Evolutionary conservation across 2,797 vertebrate species (phyloP), one percentile per base, ranked within the genome.

Genomic region (Tauraco hartlaubi): DNA sequence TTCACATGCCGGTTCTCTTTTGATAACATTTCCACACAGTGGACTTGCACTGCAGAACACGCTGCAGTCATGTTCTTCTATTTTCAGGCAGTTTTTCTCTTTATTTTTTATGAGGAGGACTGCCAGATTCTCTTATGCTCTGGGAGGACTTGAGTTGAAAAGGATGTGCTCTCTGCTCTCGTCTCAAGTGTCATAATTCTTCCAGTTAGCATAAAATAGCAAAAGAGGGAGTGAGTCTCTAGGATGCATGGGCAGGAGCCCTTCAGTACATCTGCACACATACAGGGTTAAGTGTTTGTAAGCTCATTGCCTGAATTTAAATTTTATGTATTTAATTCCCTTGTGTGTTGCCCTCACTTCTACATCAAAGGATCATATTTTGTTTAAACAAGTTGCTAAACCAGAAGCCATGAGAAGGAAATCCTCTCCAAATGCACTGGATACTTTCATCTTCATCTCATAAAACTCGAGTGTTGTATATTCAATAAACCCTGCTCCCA

Each of bases 311-410:
- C 29, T 43, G 23, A 59, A 92, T 90, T 89, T 87, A 74, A 80
- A 87, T 94, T 80, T 74, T 9, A 43, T 74, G 8, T 55, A n/a
- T 85, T 91, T 73, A 73, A 91, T 91, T 94, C 52, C 41, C 52
- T 79, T 85, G 51, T 39, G 63, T 22, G 12, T 76, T 88, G 82
- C 72, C 82, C 88, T 67, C 72, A 74, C 56, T 93, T 93, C 76
- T 75, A 96, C 91, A 92, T 94, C 85, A 97, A 95, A 94, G 91
- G 80, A 49, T 21, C 26, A 48, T 14, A 39, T 91, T 94, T 91
- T 88, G 78, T 83, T 94, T 94, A 88, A 93, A 71, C 37, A 91
- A 82, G 85, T 61, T 88, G 81, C 6, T 13, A 92, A 91, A 83
- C 72, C 64, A 92, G 93, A 79, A 89, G 26, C 61, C 41, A 46